These are phyloP conservation scores for Brenthis ino DNA, from an alignment of 2,888 invertebrate species.

Conservation along the genomic window DNA sequence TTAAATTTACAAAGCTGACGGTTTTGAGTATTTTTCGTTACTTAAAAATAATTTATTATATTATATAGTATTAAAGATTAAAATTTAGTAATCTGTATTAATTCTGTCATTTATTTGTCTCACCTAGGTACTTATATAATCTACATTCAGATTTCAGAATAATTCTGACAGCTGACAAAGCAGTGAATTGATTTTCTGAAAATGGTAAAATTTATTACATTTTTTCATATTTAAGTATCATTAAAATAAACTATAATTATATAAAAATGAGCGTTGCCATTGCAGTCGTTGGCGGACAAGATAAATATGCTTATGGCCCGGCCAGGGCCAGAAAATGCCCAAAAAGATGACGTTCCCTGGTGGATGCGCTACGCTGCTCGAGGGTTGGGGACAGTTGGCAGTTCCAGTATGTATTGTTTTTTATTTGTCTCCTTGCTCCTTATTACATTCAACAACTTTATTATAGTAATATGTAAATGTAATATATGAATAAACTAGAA, in stretches of 20 bases:
- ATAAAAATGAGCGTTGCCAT: slow-evolving; percentile 52
- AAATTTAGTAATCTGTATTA: slow-evolving; percentile 9
- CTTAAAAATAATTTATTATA: too few species aligned
- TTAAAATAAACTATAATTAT: slow-evolving; percentile 45
- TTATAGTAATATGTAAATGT: neutral
- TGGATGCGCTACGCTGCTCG: slow-evolving; percentile 94
- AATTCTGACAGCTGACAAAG: slow-evolving; percentile 63
- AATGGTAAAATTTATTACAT: slow-evolving; percentile 65
- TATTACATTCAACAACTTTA: neutral
- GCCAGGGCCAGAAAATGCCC: slow-evolving; percentile 89
- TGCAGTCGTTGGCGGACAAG: slow-evolving; percentile 90
- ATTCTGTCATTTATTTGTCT: slow-evolving; percentile 2
- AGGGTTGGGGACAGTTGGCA: slow-evolving; percentile 91
- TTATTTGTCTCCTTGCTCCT: slow-evolving; percentile 14
- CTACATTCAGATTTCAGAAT: slow-evolving; percentile 46
- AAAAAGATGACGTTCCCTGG: slow-evolving; percentile 93
- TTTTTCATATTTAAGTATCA: slow-evolving; percentile 46
- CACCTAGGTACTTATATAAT: neutral
- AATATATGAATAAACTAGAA: neutral
- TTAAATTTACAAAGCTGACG: too few species aligned
- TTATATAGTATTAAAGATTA: too few species aligned
- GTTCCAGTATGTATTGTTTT: slow-evolving; percentile 86
- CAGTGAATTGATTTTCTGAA: slow-evolving; percentile 79
- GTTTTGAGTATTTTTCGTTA: too few species aligned
- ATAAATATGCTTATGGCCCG: slow-evolving; percentile 90